phyloP scores from a whole-genome alignment of 2,797 vertebrate species.

The Nannoperca australis region DNA sequence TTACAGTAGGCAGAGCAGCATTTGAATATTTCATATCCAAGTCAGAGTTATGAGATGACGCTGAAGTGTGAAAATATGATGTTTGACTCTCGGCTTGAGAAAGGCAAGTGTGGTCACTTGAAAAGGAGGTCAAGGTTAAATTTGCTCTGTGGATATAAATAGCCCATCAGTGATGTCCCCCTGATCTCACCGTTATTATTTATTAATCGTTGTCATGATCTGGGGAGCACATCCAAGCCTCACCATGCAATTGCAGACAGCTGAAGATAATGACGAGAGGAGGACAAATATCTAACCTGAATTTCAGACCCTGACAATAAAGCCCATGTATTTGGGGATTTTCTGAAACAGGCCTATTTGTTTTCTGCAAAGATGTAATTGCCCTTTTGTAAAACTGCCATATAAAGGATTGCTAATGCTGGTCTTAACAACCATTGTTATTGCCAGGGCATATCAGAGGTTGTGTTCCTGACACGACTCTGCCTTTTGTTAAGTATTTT shows the following conservation, averaged over 20 bases:
- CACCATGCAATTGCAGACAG: slow-evolving; percentile 41
- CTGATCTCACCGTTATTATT: slow-evolving; percentile 76
- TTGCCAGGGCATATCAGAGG: slow-evolving; percentile 42
- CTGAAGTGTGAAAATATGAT: slow-evolving; percentile 65
- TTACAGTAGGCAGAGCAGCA: slow-evolving; percentile 45
- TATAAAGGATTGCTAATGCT: slow-evolving; percentile 49
- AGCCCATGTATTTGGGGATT: slow-evolving; percentile 21
- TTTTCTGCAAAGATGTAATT: slow-evolving; percentile 46
- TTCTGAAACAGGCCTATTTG: slow-evolving; percentile 42
- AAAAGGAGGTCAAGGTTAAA: slow-evolving; percentile 80
- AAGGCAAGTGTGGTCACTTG: slow-evolving; percentile 52
- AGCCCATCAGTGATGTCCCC: slow-evolving; percentile 62
- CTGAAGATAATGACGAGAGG: slow-evolving; percentile 55
- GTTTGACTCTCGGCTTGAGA: slow-evolving; percentile 61
- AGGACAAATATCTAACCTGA: slow-evolving; percentile 39
- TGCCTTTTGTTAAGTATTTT: slow-evolving; percentile 67
- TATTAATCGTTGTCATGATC: slow-evolving; percentile 75
- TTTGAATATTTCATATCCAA: slow-evolving; percentile 73
- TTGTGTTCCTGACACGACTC: slow-evolving; percentile 48
- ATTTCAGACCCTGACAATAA: slow-evolving; percentile 25
- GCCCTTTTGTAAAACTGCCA: slow-evolving; percentile 56
- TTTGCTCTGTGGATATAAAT: slow-evolving; percentile 73
- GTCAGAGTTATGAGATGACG: slow-evolving; percentile 66
- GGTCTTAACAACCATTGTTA: slow-evolving; percentile 44
- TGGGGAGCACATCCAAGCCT: slow-evolving; percentile 58